phyloP scores from a whole-genome alignment of 2,113 vertebrate species.

The Sialia sialis region DNA sequence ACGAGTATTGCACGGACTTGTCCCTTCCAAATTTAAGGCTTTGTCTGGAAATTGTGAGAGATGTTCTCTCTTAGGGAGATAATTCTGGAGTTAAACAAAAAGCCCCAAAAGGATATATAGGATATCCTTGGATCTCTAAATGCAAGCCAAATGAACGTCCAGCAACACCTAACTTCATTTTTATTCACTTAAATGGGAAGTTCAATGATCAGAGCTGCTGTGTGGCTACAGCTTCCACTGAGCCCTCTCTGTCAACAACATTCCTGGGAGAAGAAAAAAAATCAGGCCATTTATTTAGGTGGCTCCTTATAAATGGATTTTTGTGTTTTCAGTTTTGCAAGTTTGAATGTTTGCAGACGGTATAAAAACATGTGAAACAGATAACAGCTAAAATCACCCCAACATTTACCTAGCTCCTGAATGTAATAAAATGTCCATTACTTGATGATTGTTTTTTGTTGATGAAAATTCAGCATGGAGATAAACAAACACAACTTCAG shows the following conservation, averaged over 20 bases:
- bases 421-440: not conserved
- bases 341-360: not conserved
- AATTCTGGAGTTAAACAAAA: not conserved
- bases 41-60: not conserved
- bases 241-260: not conserved
- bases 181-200: not conserved
- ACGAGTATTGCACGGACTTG: not conserved
- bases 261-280: not conserved
- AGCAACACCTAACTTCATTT: not conserved
- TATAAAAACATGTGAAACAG: not conserved
- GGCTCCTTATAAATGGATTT: not conserved
- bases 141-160: not conserved
- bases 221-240: not conserved
- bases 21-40: not conserved
- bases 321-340: not conserved
- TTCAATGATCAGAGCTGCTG: not conserved
- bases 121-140: not conserved
- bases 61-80: not conserved
- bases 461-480: not conserved
- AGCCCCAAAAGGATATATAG: not conserved
- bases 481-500: not conserved
- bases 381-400: not conserved
- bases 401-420: not conserved
- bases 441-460: not conserved
- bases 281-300: not conserved